Evolutionary conservation across 2,888 invertebrate species (phyloP), one percentile per base, ranked within the genome.

Genomic region (Eupithecia dodoneata): DNA sequence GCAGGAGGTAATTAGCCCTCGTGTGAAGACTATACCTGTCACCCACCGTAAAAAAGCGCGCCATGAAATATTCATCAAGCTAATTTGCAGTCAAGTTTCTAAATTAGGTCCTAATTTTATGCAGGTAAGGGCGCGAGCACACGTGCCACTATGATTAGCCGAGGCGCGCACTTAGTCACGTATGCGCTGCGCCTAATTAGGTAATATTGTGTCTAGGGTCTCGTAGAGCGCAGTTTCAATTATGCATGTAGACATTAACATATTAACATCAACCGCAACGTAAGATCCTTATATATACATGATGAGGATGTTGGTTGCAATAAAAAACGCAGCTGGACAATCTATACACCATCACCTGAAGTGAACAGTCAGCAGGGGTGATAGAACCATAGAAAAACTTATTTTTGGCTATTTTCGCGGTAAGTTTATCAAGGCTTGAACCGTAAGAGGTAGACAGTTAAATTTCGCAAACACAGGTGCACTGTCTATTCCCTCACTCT

Each of bases 91-190:
- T 85, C 82, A 79, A 86, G 86, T 80, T 84, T 85, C 83, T 78
- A 87, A 89, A 92, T 92, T 89, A 92, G 90, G 88, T 88, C 86
- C 88, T 92, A 89, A 92, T 81, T 88, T 81, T 89, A 92, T 91
- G 91, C 93, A 91, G 89, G 77, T 81, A 87, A 83, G 87, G 87
- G 86, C 82, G 84, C 80, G 86, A 85, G 86, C 85, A 87, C 87
- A 88, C 89, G 15, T 44, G 2, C 10, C 45, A 10, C 63, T 63
- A 63, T 69, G 45, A 91, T 92, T 91, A 90, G 77, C 67, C 76
- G 80, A 80, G 81, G 82, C 79, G 81, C 87, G 81, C 88, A 84
- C 92, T 92, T 89, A 84, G 86, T 88, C 92, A 92, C 92, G 92
- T 89, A 86, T 83, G 75, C 71, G 42, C 74, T 70, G 47, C 9